Percentiles rank a stretch among this genome's conserved stretches.
phyloP scores from a whole-genome alignment of 2,888 invertebrate genomes.

The Temnothorax rugatulus region DNA sequence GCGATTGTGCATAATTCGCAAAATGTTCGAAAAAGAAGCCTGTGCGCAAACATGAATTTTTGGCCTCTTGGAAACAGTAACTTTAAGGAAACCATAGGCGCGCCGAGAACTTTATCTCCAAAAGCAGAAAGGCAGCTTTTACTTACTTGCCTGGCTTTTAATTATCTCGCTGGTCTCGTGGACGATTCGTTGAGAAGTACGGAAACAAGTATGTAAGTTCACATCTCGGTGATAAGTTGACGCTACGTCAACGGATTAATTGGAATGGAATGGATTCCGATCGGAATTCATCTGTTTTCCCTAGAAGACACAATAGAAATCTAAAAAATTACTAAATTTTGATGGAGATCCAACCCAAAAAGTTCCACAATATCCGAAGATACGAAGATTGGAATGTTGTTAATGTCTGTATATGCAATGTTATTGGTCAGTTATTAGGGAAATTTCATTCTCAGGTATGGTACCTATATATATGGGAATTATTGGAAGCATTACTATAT shows the following conservation, averaged over 20 bases:
- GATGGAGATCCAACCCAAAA: too few relatives aligned
- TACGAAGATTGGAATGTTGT: slow-evolving; percentile 3
- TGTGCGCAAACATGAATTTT: background rate
- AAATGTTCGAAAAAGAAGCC: background rate
- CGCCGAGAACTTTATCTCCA: background rate
- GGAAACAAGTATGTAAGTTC: background rate
- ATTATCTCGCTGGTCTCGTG: background rate
- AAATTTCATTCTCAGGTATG: background rate
- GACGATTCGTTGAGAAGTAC: background rate
- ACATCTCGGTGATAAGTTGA: background rate
- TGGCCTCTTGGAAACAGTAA: slow-evolving; percentile 29
- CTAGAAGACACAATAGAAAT: too few relatives aligned
- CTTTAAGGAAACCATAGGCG: background rate
- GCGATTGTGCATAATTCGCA: background rate
- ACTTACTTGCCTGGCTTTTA: background rate
- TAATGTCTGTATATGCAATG: background rate
- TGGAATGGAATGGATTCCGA: too few relatives aligned
- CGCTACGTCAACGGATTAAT: background rate
- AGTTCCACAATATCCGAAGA: background rate
- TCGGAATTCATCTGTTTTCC: too few relatives aligned
- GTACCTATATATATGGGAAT: background rate
- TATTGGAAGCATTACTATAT: background rate
- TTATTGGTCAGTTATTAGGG: slow-evolving; percentile 18
- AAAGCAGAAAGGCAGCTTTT: background rate
- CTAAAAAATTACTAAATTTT: too few relatives aligned